Percentiles rank a stretch among this genome's conserved stretches.
Evolutionary conservation across 2,113 vertebrate genomes (phyloP).

Genomic region (Aptenodytes patagonicus): DNA sequence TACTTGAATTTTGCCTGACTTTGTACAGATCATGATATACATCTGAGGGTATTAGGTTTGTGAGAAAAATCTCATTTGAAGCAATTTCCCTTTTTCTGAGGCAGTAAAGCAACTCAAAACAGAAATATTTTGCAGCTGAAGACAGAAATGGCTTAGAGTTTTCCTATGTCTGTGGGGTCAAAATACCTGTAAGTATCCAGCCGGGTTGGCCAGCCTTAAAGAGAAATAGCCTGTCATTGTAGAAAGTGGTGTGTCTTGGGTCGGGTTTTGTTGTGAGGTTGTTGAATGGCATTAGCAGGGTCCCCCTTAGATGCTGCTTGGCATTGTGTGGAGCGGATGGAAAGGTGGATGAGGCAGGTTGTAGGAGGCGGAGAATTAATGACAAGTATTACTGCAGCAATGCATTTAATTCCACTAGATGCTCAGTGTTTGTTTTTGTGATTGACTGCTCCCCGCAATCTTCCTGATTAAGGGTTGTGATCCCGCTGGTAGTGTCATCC

Average conservation of each 20-base stretch:
- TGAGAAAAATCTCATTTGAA: neutral
- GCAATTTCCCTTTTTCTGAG: neutral
- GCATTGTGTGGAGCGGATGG: neutral
- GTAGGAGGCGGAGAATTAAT: neutral
- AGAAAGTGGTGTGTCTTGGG: fast-evolving
- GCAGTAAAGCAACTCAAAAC: neutral
- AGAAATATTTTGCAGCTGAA: neutral
- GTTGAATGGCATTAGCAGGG: fast-evolving
- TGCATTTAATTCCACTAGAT: neutral
- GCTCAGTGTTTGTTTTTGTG: neutral
- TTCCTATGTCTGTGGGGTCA: neutral
- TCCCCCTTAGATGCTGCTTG: neutral
- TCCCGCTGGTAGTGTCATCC: neutral
- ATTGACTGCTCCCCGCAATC: neutral
- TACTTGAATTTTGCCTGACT: neutral
- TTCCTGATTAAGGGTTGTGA: neutral
- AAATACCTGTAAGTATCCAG: neutral
- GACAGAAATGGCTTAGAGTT: neutral
- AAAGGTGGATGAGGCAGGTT: neutral
- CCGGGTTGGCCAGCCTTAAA: neutral
- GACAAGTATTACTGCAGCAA: neutral
- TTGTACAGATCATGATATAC: neutral
- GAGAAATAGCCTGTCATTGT: neutral
- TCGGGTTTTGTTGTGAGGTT: neutral
- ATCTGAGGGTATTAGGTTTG: neutral